These are phyloP conservation scores for Brachyrhaphis roseni DNA, from an alignment of 2,797 vertebrate genomes.

Conservation along the genomic window DNA sequence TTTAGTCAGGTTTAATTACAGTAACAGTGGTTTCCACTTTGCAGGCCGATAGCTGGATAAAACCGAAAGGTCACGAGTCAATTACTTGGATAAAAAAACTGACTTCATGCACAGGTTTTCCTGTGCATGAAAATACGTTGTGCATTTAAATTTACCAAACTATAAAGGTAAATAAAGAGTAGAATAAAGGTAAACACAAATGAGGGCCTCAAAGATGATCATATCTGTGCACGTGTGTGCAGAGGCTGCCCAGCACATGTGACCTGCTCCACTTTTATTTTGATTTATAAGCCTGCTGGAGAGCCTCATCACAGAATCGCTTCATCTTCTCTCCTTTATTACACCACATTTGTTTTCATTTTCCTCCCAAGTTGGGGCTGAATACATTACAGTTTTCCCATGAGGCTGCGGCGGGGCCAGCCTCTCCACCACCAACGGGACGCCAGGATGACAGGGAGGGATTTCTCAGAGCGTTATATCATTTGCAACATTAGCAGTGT, in stretches of 20 bases:
- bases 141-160: neutral
- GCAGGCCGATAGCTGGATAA: conserved; percentile 12
- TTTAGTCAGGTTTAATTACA: conserved; percentile 35
- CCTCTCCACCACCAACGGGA: conserved; percentile 60
- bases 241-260: conserved; percentile 36
- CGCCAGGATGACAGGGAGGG: conserved; percentile 70
- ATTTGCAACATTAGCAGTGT: conserved; percentile 73
- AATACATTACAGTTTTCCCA: conserved; percentile 81
- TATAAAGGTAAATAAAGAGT: neutral
- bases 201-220: neutral
- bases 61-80: conserved; percentile 15
- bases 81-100: conserved; percentile 15
- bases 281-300: conserved; percentile 79
- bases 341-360: conserved; percentile 84
- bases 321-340: conserved; percentile 83
- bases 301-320: conserved; percentile 80
- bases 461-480: conserved; percentile 74
- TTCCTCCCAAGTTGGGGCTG: conserved; percentile 79
- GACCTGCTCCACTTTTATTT: conserved; percentile 81
- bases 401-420: conserved; percentile 58
- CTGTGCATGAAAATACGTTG: neutral
- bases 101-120: conserved; percentile 2
- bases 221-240: neutral
- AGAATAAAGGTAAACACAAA: neutral
- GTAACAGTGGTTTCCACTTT: conserved; percentile 10